A percentile compares a stretch with the other conserved stretches of the same genome.
Conservation (phyloP, 1,140 invertebrate genomes). For the Phortica variegata region DNA sequence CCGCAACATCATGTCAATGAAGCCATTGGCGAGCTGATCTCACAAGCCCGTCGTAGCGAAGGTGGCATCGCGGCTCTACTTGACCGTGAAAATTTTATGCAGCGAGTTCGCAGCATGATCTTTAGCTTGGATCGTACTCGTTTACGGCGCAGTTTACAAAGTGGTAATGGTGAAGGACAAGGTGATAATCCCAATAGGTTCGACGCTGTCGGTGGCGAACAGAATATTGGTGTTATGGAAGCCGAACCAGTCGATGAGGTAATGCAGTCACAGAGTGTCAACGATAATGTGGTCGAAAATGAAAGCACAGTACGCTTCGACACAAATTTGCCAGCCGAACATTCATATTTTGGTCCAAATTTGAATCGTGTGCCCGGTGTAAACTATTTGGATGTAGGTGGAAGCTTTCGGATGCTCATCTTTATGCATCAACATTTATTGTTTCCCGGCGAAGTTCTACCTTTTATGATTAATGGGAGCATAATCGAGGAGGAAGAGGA, state of each 20-base stretch:
- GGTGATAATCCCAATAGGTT: slow-evolving; percentile 2
- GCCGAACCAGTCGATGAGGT: slow-evolving; percentile 3
- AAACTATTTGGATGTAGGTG: slow-evolving; percentile 42
- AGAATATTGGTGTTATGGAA: background rate
- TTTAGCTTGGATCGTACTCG: slow-evolving; percentile 36
- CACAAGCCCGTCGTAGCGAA: slow-evolving; percentile 31
- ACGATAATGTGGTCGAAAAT: slow-evolving; percentile 29
- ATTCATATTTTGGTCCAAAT: slow-evolving; percentile 50
- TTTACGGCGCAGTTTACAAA: slow-evolving; percentile 19
- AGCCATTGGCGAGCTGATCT: slow-evolving; percentile 34
- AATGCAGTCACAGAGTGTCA: slow-evolving; percentile 11
- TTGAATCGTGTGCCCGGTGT: slow-evolving; percentile 45
- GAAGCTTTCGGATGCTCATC: slow-evolving; percentile 61
- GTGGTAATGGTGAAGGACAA: slow-evolving; percentile 13
- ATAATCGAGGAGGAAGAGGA: slow-evolving; percentile 39
- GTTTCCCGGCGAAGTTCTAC: slow-evolving; percentile 73
- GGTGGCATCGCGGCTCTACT: slow-evolving; percentile 36
- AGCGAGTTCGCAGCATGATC: slow-evolving; percentile 43
- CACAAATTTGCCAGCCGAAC: slow-evolving; percentile 49
- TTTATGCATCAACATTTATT: slow-evolving; percentile 64
- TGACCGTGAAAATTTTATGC: slow-evolving; percentile 39
- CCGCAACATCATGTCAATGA: slow-evolving; percentile 32
- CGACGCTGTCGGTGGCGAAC: background rate
- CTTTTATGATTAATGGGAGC: slow-evolving; percentile 64
- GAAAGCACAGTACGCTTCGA: slow-evolving; percentile 38